A percentile compares a stretch with the other conserved stretches of the same genome.
These are phyloP conservation scores for Amphiprion percula DNA, from an alignment of 2,113 vertebrate genomes.

Conservation along the genomic window DNA sequence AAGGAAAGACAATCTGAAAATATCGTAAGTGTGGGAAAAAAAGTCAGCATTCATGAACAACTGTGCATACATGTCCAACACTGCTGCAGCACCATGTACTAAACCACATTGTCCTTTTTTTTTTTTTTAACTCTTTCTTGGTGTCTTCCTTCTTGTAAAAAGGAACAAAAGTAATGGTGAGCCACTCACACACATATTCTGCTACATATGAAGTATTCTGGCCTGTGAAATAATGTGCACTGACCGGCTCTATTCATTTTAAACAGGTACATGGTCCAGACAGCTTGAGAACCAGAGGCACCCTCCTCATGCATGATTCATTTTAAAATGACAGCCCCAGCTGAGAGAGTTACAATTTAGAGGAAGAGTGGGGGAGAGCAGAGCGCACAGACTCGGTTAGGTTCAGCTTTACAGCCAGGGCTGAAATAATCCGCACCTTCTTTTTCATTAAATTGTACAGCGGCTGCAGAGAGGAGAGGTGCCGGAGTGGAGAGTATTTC, in stretches of 20 bases:
- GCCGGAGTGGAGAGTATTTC: constrained; percentile 9
- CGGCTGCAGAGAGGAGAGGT: constrained; percentile 4
- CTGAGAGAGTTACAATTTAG: constrained; percentile 38
- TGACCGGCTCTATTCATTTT: constrained; percentile 27
- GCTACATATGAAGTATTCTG: constrained; percentile 55
- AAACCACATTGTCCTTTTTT: background rate
- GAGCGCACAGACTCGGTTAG: constrained; percentile 12
- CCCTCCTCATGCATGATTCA: constrained; percentile 55
- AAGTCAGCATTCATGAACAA: constrained; percentile 1
- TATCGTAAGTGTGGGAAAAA: background rate
- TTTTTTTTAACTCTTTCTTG: background rate
- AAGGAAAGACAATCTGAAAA: constrained; percentile 12
- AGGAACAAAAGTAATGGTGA: constrained; percentile 13
- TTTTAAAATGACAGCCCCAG: constrained; percentile 22
- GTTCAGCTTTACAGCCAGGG: background rate
- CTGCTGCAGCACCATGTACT: background rate
- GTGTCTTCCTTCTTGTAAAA: constrained; percentile 1
- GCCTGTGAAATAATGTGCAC: constrained; percentile 10
- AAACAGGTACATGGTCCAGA: constrained; percentile 27
- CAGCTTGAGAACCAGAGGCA: constrained; percentile 33
- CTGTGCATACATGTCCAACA: constrained; percentile 16
- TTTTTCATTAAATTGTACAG: constrained; percentile 15
- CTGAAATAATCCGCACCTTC: constrained; percentile 22
- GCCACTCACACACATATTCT: constrained; percentile 15
- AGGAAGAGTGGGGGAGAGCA: constrained; percentile 1